These are phyloP conservation scores for Phortica variegata DNA, from an alignment of 1,140 invertebrate genomes.

Conservation along the genomic window DNA sequence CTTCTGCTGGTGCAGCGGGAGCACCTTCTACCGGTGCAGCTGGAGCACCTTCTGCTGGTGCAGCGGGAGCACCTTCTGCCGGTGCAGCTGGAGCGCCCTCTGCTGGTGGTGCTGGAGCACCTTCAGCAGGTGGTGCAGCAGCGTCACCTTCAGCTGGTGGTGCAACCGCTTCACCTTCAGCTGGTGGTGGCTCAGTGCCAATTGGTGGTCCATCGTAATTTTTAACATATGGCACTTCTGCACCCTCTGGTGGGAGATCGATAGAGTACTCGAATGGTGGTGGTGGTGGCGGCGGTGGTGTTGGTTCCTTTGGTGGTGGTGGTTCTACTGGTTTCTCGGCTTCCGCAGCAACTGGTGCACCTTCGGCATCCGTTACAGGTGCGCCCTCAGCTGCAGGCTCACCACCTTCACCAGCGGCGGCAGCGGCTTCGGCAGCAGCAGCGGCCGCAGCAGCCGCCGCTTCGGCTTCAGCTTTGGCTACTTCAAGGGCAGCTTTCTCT, in stretches of 20 bases:
- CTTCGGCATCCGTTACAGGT: constrained; percentile 43
- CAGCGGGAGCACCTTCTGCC: constrained; percentile 37
- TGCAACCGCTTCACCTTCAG: constrained; percentile 50
- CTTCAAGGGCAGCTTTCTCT: constrained; percentile 45
- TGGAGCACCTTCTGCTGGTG: constrained; percentile 46
- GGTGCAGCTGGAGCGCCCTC: constrained; percentile 45
- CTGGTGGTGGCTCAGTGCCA: constrained; percentile 54
- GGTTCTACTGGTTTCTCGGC: constrained; percentile 31
- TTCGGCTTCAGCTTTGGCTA: constrained; percentile 36
- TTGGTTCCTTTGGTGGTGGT: constrained; percentile 48
- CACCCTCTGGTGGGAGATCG: constrained; percentile 57
- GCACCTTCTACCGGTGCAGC: constrained; percentile 41
- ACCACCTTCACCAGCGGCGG: constrained; percentile 28
- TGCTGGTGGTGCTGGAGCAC: constrained; percentile 45
- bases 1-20: constrained; percentile 54
- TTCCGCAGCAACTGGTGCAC: constrained; percentile 54
- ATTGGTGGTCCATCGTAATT: constrained; percentile 56
- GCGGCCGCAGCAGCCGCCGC: constrained; percentile 38
- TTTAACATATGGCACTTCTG: constrained; percentile 56
- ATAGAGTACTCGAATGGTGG: constrained; percentile 58
- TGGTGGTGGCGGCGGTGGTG: constrained; percentile 57
- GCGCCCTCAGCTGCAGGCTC: constrained; percentile 22
- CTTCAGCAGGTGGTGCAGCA: constrained; percentile 48
- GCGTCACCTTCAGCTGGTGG: constrained; percentile 35
- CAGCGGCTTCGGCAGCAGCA: constrained; percentile 31